Evolutionary conservation across 1,140 invertebrate genomes (phyloP).

Genomic region (Heliconius nattereri): DNA sequence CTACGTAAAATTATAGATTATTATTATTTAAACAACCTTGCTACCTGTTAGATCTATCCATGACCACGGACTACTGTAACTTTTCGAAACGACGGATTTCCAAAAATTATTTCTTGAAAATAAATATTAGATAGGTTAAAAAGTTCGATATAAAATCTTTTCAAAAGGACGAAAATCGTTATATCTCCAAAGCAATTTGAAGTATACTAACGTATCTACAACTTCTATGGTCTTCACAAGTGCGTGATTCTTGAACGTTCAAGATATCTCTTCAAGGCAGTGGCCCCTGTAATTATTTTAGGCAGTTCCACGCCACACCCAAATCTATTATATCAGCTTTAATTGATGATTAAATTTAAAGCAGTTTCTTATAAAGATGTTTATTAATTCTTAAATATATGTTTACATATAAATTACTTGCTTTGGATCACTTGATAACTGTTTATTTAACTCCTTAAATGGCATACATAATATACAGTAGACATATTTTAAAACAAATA

Average conservation of each 20-base stretch:
- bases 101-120: too few relatives aligned
- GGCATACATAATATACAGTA: neutral
- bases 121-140: too few relatives aligned
- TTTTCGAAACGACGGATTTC: too few relatives aligned
- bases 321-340: conserved; percentile 49
- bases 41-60: too few relatives aligned
- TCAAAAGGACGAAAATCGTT: too few relatives aligned
- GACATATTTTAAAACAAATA: too few relatives aligned
- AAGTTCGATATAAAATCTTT: too few relatives aligned
- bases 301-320: conserved; percentile 48
- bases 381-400: neutral
- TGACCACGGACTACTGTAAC: too few relatives aligned
- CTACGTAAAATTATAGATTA: too few relatives aligned
- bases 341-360: conserved; percentile 40
- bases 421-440: neutral
- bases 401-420: neutral
- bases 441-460: neutral
- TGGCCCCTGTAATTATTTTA: conserved; percentile 54
- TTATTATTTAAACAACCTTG: too few relatives aligned
- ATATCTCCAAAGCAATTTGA: too few relatives aligned
- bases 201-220: conserved; percentile 22
- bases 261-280: conserved; percentile 50
- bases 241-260: conserved; percentile 47
- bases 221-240: conserved; percentile 29
- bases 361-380: neutral